Evolutionary conservation across 2,797 vertebrate species (phyloP).

Genomic region (Halcyon leucocephala): DNA sequence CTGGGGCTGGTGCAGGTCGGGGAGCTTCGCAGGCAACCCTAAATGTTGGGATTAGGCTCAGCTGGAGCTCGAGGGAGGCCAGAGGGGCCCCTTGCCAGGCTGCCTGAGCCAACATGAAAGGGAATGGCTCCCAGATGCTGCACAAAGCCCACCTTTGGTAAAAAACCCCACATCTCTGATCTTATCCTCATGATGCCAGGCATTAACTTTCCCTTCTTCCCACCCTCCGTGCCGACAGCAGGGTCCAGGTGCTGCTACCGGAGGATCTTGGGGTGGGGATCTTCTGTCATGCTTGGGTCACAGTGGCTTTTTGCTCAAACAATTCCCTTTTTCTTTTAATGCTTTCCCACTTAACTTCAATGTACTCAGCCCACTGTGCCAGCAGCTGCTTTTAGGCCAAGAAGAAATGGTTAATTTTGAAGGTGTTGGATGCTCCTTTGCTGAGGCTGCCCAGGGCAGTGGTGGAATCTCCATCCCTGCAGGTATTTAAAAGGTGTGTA

Average conservation of each 20-base stretch:
- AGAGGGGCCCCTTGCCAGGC: neutral
- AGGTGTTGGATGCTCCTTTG: neutral
- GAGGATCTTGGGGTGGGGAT: neutral
- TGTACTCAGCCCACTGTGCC: neutral
- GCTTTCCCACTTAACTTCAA: neutral
- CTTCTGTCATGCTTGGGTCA: neutral
- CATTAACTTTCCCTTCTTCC: neutral
- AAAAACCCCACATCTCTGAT: neutral
- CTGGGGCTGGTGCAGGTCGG: accelerated
- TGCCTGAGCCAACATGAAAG: neutral
- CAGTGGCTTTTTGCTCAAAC: neutral
- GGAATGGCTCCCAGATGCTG: slow-evolving; percentile 51
- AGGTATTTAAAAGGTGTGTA: neutral
- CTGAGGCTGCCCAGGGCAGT: neutral
- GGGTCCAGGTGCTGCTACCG: neutral
- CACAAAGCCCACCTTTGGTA: neutral
- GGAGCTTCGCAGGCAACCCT: neutral
- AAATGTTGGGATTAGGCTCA: neutral
- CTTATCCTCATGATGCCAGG: neutral
- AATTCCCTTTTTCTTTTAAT: neutral
- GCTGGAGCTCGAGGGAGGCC: neutral
- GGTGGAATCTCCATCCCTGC: neutral
- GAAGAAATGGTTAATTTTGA: neutral
- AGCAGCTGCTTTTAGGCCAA: neutral
- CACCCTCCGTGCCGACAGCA: accelerated